These are phyloP conservation scores for Idris sp. DNA, from an alignment of 1,140 invertebrate genomes.

Conservation along the genomic window DNA sequence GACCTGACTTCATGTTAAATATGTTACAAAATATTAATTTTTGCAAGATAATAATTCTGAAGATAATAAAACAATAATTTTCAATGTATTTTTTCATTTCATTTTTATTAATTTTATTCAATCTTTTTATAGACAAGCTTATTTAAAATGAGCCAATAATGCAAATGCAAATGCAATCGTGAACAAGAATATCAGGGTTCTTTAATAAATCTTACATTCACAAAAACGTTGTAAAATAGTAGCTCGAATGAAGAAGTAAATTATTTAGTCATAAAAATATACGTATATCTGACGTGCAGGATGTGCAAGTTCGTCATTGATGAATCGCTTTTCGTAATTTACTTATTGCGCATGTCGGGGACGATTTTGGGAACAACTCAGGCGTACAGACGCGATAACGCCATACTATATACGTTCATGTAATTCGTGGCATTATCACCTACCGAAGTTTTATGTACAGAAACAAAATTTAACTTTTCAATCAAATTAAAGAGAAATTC, in stretches of 20 bases:
- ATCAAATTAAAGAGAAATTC: too few species aligned
- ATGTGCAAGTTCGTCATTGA: conserved; percentile 62
- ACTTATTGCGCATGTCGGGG: conserved; percentile 62
- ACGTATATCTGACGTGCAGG: conserved; percentile 60
- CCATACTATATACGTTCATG: conserved; percentile 32
- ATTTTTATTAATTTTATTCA: too few species aligned
- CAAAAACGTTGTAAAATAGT: conserved; percentile 45
- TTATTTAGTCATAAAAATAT: conserved; percentile 61
- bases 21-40: too few species aligned
- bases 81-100: too few species aligned
- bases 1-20: too few species aligned
- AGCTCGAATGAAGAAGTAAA: conserved; percentile 62
- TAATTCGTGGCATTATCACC: conserved; percentile 40
- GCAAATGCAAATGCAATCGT: conserved; percentile 37
- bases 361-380: conserved; percentile 58
- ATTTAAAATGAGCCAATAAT: conserved; percentile 41
- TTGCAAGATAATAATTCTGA: too few species aligned
- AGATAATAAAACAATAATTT: too few species aligned
- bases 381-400: conserved; percentile 50
- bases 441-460: too few species aligned
- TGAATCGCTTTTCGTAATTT: conserved; percentile 64
- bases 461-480: too few species aligned
- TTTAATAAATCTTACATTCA: conserved; percentile 51
- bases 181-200: conserved; percentile 43
- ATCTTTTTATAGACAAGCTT: too few species aligned